These are phyloP conservation scores for Gasterosteus nipponicus DNA, from an alignment of 2,113 vertebrate genomes.

Conservation along the genomic window DNA sequence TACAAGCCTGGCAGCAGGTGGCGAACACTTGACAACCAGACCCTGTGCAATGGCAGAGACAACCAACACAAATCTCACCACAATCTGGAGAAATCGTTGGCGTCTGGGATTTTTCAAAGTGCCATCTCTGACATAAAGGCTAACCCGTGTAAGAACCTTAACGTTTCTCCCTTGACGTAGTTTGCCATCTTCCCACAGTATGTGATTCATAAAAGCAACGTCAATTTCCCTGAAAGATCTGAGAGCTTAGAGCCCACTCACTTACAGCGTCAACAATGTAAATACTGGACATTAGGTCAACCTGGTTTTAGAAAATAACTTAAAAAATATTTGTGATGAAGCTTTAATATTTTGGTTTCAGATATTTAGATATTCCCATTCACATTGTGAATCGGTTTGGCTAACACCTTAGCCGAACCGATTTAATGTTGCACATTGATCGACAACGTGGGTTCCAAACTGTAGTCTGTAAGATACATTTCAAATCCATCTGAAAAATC, in stretches of 20 bases:
- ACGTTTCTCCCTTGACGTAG: not conserved
- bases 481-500: not conserved
- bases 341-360: not conserved
- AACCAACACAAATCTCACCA: slow-evolving; percentile 33
- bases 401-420: not conserved
- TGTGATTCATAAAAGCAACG: not conserved
- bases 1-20: slow-evolving; percentile 82
- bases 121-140: slow-evolving; percentile 32
- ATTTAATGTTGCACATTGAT: not conserved
- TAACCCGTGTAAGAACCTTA: slow-evolving; percentile 63
- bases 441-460: not conserved
- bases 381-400: not conserved
- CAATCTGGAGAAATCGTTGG: slow-evolving; percentile 5
- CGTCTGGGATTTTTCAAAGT: slow-evolving; percentile 24
- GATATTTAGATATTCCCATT: not conserved
- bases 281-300: not conserved
- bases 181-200: not conserved
- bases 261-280: not conserved
- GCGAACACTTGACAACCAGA: slow-evolving; percentile 75
- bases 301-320: not conserved
- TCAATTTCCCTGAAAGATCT: not conserved
- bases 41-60: slow-evolving; percentile 69
- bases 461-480: not conserved
- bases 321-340: not conserved
- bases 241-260: not conserved